These are phyloP conservation scores for Pristiophorus japonicus DNA, from an alignment of 2,113 vertebrate species.

Conservation along the genomic window DNA sequence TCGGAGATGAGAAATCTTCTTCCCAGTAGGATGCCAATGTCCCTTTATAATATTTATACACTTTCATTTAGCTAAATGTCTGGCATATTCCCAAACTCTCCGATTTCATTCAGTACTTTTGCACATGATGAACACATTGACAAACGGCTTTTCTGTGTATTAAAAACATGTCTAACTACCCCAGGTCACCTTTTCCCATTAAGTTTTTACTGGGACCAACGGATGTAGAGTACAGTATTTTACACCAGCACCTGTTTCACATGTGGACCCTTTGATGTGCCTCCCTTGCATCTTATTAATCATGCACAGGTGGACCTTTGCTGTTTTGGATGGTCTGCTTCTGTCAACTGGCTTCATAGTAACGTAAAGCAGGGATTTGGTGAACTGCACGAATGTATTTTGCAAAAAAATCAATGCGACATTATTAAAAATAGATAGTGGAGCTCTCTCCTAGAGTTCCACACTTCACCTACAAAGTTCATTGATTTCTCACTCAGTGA, in stretches of 20 bases:
- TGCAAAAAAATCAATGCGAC: background rate
- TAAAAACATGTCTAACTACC: background rate
- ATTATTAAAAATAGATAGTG: background rate
- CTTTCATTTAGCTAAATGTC: background rate
- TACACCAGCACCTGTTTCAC: constrained; percentile 17
- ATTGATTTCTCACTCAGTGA: background rate
- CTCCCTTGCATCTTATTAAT: background rate
- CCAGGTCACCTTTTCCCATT: background rate
- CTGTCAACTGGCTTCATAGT: background rate
- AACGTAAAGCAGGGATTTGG: background rate
- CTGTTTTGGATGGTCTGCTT: background rate
- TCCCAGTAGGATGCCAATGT: too few relatives aligned
- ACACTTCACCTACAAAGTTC: background rate
- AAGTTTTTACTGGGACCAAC: background rate
- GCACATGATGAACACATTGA: background rate
- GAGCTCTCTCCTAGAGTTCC: background rate
- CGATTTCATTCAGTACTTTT: background rate
- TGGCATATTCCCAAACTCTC: background rate
- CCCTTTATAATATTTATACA: too few relatives aligned
- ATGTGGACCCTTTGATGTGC: background rate
- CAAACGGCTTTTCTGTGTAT: background rate
- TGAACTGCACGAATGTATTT: background rate
- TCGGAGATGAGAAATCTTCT: background rate
- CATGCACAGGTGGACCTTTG: background rate
- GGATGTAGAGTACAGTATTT: constrained; percentile 15